These are phyloP conservation scores for Gastrophysa polygoni DNA, from an alignment of 2,888 invertebrate species.

Conservation along the genomic window DNA sequence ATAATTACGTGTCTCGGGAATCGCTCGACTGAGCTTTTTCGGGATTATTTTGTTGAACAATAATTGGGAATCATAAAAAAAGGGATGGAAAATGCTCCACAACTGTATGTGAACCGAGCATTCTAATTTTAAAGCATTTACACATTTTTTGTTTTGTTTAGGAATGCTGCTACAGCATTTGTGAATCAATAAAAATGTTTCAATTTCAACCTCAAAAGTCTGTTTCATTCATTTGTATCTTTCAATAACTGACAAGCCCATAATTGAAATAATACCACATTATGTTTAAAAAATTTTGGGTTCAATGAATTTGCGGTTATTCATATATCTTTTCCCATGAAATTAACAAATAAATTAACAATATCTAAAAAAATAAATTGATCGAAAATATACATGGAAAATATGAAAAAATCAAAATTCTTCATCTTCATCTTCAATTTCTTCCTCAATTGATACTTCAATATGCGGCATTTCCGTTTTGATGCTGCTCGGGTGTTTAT, in stretches of 20 bases:
- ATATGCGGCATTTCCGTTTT: neutral
- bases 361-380: neutral
- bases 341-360: neutral
- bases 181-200: constrained; percentile 42
- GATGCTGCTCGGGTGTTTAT: constrained; percentile 4
- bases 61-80: constrained; percentile 32
- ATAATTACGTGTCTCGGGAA: neutral
- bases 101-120: constrained; percentile 46
- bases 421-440: constrained; percentile 13
- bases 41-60: constrained; percentile 11
- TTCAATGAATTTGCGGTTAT: neutral
- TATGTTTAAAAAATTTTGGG: neutral
- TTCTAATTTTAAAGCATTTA: constrained; percentile 54
- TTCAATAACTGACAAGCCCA: no score
- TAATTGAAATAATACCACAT: no score
- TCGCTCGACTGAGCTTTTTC: neutral
- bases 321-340: neutral
- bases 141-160: constrained; percentile 48
- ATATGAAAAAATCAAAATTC: constrained; percentile 5
- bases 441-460: neutral
- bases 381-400: neutral
- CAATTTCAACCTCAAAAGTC: constrained; percentile 16
- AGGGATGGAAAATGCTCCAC: constrained; percentile 56
- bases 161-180: constrained; percentile 47
- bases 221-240: constrained; percentile 13